These are phyloP conservation scores for Hestina assimilis DNA, from an alignment of 1,140 invertebrate species.

Conservation along the genomic window DNA sequence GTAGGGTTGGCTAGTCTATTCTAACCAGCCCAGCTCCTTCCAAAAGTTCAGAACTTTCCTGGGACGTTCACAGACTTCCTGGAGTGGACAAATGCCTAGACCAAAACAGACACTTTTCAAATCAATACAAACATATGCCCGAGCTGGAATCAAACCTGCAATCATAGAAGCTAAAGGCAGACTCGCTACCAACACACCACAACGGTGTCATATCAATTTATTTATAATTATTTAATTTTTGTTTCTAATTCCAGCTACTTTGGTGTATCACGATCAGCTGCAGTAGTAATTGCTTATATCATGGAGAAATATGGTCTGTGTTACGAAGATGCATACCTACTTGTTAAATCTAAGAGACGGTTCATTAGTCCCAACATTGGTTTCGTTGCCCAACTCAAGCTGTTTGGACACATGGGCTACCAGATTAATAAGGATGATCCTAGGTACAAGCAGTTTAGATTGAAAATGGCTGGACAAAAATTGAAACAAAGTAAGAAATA, in stretches of 20 bases:
- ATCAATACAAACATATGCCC: too few relatives aligned
- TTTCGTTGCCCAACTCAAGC: slow-evolving; percentile 86
- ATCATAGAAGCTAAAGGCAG: too few relatives aligned
- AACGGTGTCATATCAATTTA: too few relatives aligned
- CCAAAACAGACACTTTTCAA: too few relatives aligned
- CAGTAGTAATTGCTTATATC: slow-evolving; percentile 89
- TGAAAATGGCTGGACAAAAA: slow-evolving; percentile 88
- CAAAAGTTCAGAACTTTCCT: too few relatives aligned
- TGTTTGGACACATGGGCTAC: slow-evolving; percentile 88
- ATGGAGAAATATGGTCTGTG: slow-evolving; percentile 89
- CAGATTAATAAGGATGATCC: slow-evolving; percentile 84
- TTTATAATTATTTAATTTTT: too few relatives aligned
- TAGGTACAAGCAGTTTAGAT: slow-evolving; percentile 87
- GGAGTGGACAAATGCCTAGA: too few relatives aligned
- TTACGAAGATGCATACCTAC: slow-evolving; percentile 84
- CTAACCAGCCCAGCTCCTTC: too few relatives aligned
- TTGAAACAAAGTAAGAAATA: slow-evolving; percentile 82
- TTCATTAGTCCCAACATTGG: slow-evolving; percentile 86
- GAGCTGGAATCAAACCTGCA: too few relatives aligned
- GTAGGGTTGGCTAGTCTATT: too few relatives aligned
- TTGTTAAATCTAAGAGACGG: slow-evolving; percentile 82
- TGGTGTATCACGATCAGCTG: slow-evolving; percentile 91
- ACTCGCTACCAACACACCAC: too few relatives aligned
- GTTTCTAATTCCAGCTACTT: slow-evolving; percentile 84
- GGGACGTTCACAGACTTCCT: too few relatives aligned